phyloP scores from a whole-genome alignment of 2,888 invertebrate species.

The Steromphala cineraria region DNA sequence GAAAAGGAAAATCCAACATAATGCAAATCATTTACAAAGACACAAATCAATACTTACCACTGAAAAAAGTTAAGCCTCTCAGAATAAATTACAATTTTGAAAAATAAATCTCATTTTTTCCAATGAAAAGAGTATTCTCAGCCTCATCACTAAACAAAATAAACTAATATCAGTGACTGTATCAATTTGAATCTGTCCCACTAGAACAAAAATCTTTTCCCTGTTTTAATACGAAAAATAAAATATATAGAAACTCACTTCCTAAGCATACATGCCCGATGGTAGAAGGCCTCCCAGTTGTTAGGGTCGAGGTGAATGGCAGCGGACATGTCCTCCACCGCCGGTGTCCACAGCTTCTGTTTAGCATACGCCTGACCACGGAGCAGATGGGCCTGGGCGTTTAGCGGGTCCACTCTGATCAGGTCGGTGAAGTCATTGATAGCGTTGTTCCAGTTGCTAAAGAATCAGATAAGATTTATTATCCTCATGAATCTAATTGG shows the following conservation, averaged over 20 bases:
- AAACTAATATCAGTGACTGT: no score
- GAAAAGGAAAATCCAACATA: neutral
- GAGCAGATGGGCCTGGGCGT: conserved; percentile 67
- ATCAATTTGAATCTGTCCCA: no score
- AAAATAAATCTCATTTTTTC: no score
- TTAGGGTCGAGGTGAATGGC: conserved; percentile 74
- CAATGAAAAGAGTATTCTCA: no score
- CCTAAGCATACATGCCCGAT: conserved; percentile 73
- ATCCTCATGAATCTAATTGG: neutral
- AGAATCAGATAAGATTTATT: neutral
- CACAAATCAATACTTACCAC: no score
- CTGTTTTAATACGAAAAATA: neutral
- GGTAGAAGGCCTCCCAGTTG: conserved; percentile 72
- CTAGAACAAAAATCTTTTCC: no score
- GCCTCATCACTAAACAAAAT: no score
- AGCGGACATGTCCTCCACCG: conserved; percentile 73
- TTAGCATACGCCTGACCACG: conserved; percentile 71
- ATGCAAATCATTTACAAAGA: no score
- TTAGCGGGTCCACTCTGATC: conserved; percentile 67
- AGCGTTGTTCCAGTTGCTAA: conserved; percentile 68
- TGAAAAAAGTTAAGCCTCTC: no score
- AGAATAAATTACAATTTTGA: no score
- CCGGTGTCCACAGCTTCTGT: conserved; percentile 67
- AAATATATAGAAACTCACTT: conserved; percentile 55
- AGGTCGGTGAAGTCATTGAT: conserved; percentile 73